These are phyloP conservation scores for Hypomecis atomaria DNA, from an alignment of 2,888 invertebrate genomes.

Conservation along the genomic window DNA sequence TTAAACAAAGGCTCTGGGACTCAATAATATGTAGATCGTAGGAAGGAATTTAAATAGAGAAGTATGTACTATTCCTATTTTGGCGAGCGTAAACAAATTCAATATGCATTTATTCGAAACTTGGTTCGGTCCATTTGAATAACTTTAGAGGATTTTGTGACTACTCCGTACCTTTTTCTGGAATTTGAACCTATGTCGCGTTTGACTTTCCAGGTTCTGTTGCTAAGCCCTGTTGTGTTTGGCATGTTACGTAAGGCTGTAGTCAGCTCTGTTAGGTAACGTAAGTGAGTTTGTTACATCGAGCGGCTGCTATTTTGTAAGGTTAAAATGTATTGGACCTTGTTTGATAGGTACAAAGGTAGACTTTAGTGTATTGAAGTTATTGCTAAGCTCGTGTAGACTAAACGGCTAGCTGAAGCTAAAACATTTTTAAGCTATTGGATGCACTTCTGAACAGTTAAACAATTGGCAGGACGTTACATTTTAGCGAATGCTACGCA, in stretches of 20 bases:
- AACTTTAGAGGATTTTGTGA: slow-evolving; percentile 68
- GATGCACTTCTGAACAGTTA: no score
- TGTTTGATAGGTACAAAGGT: no score
- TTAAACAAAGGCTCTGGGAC: slow-evolving; percentile 54
- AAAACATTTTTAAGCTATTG: no score
- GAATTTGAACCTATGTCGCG: slow-evolving; percentile 6
- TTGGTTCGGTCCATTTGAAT: slow-evolving; percentile 76
- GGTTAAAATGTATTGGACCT: no score
- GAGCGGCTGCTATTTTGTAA: not conserved
- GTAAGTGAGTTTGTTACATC: not conserved
- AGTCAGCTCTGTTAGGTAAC: not conserved
- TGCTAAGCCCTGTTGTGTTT: not conserved
- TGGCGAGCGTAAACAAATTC: slow-evolving; percentile 80
- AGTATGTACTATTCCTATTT: slow-evolving; percentile 73
- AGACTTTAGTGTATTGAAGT: no score
- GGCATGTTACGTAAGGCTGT: not conserved
- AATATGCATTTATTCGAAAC: slow-evolving; percentile 81
- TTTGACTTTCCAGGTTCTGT: not conserved
- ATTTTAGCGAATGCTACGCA: no score
- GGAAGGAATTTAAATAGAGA: slow-evolving; percentile 73
- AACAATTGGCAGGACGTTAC: no score
- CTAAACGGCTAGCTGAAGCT: no score
- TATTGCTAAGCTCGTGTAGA: no score
- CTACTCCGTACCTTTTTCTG: slow-evolving; percentile 37
- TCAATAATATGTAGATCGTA: slow-evolving; percentile 78